These are phyloP conservation scores for Oriolus oriolus DNA, from an alignment of 2,113 vertebrate species.

Conservation along the genomic window DNA sequence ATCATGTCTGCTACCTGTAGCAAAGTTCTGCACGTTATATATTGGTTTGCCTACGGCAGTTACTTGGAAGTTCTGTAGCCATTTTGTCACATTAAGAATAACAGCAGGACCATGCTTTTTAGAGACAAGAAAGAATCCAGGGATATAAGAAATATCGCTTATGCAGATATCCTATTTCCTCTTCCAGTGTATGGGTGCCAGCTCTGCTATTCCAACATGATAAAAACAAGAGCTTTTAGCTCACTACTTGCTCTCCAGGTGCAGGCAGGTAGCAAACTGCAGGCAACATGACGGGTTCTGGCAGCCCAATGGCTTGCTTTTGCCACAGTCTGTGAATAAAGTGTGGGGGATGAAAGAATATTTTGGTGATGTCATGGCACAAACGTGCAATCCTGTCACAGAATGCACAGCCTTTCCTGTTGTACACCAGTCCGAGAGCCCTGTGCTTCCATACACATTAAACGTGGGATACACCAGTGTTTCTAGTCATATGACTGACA, in stretches of 20 bases:
- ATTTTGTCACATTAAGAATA: not conserved
- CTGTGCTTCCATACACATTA: not conserved
- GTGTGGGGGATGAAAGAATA: not conserved
- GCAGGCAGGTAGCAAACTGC: not conserved
- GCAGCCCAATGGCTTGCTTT: not conserved
- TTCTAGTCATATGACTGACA: not conserved
- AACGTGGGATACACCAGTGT: accelerated
- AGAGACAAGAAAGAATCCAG: not conserved
- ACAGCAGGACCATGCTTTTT: not conserved
- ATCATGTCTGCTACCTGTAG: not conserved
- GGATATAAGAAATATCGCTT: not conserved
- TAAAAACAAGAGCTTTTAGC: not conserved
- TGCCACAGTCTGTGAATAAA: not conserved
- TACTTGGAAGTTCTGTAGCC: not conserved
- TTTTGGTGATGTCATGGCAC: not conserved
- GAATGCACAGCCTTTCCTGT: not conserved
- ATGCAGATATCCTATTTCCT: not conserved
- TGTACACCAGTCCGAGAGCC: not conserved
- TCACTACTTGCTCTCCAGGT: not conserved
- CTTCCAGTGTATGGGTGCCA: not conserved
- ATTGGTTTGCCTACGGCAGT: not conserved
- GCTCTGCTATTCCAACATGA: not conserved
- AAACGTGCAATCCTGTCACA: accelerated
- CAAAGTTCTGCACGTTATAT: not conserved
- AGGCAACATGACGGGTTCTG: not conserved